Evolutionary conservation across 2,113 vertebrate genomes (phyloP).

Genomic region (Campylomormyrus tamandua): DNA sequence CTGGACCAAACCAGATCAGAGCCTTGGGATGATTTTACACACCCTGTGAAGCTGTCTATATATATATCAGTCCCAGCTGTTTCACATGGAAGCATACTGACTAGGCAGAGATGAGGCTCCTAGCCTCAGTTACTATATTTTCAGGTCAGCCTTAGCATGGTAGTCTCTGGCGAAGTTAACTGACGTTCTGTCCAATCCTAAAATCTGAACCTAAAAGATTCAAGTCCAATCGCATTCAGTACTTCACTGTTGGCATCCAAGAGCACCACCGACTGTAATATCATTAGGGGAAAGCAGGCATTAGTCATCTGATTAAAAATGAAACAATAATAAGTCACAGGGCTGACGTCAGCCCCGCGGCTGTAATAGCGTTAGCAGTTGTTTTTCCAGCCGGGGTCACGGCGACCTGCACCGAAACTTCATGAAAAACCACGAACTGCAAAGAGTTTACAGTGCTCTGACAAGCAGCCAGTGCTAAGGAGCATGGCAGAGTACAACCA

Average conservation of each 20-base stretch:
- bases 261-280: not conserved
- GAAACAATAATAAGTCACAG: conserved; percentile 6
- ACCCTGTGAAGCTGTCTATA: not conserved
- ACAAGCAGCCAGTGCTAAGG: not conserved
- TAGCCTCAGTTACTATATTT: not conserved
- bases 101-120: not conserved
- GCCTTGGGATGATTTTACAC: not conserved
- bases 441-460: not conserved
- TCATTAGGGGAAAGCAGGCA: not conserved
- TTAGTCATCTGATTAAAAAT: conserved; percentile 16
- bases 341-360: not conserved
- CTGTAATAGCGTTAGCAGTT: conserved; percentile 9
- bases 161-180: not conserved
- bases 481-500: not conserved
- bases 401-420: not conserved
- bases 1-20: not conserved
- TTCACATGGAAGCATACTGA: not conserved
- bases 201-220: not conserved
- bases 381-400: conserved; percentile 10
- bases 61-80: not conserved
- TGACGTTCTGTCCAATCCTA: not conserved
- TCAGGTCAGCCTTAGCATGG: not conserved
- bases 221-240: not conserved
- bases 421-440: not conserved
- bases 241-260: conserved; percentile 5